These are phyloP conservation scores for Tridacna crocea DNA, from an alignment of 2,888 invertebrate species.

Conservation along the genomic window DNA sequence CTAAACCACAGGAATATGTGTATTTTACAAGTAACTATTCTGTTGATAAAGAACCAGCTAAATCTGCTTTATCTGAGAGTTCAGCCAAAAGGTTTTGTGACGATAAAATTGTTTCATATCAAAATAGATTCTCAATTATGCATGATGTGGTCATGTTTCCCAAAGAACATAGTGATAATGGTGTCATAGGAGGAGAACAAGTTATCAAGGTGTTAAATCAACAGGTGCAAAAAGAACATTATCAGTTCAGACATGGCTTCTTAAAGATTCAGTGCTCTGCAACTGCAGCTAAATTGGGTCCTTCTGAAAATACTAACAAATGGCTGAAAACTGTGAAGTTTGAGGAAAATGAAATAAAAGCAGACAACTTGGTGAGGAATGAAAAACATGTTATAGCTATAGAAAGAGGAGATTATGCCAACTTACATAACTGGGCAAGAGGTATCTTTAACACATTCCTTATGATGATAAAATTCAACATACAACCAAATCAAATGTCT, in stretches of 20 bases:
- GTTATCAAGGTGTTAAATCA: slow-evolving; percentile 54
- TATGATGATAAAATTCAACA: slow-evolving; percentile 54
- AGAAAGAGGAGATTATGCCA: slow-evolving; percentile 68
- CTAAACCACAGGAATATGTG: slow-evolving; percentile 7
- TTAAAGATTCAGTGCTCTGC: slow-evolving; percentile 47
- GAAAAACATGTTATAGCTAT: slow-evolving; percentile 51
- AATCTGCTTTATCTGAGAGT: slow-evolving; percentile 23
- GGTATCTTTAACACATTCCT: slow-evolving; percentile 67
- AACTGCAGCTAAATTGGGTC: not conserved
- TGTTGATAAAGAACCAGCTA: slow-evolving; percentile 29
- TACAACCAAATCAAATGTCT: slow-evolving; percentile 60
- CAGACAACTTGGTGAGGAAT: not conserved
- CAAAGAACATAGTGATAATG: slow-evolving; percentile 15
- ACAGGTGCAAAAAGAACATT: slow-evolving; percentile 47
- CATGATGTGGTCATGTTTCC: slow-evolving; percentile 40
- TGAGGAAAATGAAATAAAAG: not conserved
- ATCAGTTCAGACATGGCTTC: slow-evolving; percentile 50
- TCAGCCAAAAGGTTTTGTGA: slow-evolving; percentile 34
- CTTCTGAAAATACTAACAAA: slow-evolving; percentile 5
- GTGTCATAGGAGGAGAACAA: slow-evolving; percentile 60
- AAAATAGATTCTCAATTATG: slow-evolving; percentile 34
- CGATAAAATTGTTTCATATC: slow-evolving; percentile 33
- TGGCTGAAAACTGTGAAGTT: slow-evolving; percentile 10
- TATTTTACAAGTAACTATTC: slow-evolving; percentile 42
- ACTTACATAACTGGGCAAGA: slow-evolving; percentile 66